These are phyloP conservation scores for Ctenosaura bakeri DNA, from an alignment of 2,797 vertebrate genomes.

Conservation along the genomic window DNA sequence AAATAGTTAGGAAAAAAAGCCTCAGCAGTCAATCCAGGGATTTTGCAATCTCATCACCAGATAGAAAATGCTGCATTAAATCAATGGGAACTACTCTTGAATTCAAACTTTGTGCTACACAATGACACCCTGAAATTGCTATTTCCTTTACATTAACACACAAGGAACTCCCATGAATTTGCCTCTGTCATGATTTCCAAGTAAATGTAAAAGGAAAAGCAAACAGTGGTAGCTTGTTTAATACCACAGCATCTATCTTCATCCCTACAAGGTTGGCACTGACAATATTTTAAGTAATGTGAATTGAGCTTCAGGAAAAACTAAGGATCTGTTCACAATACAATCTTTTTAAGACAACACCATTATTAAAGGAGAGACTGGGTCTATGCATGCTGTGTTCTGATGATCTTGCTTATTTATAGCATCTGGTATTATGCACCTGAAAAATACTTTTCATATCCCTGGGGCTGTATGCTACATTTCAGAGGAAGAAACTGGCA, in stretches of 20 bases:
- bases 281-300: not conserved
- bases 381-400: not conserved
- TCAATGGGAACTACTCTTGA: not conserved
- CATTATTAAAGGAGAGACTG: too few species aligned
- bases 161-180: constrained; percentile 5
- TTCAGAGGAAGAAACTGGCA: too few species aligned
- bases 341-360: not conserved
- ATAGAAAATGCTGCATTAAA: not conserved
- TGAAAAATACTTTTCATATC: not conserved
- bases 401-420: not conserved
- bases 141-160: not conserved
- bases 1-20: not conserved
- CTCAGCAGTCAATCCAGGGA: not conserved
- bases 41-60: not conserved
- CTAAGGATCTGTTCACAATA: not conserved
- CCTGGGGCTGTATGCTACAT: too few species aligned
- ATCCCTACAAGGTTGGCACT: not conserved
- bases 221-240: not conserved
- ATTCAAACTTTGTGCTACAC: not conserved
- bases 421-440: not conserved
- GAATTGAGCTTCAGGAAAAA: too few species aligned
- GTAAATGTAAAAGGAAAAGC: not conserved
- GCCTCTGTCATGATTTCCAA: not conserved
- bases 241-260: not conserved
- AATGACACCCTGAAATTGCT: not conserved